Evolutionary conservation across 1,140 invertebrate genomes (phyloP), one percentile per base, ranked within the genome.

Genomic region (Drepana arcuata): DNA sequence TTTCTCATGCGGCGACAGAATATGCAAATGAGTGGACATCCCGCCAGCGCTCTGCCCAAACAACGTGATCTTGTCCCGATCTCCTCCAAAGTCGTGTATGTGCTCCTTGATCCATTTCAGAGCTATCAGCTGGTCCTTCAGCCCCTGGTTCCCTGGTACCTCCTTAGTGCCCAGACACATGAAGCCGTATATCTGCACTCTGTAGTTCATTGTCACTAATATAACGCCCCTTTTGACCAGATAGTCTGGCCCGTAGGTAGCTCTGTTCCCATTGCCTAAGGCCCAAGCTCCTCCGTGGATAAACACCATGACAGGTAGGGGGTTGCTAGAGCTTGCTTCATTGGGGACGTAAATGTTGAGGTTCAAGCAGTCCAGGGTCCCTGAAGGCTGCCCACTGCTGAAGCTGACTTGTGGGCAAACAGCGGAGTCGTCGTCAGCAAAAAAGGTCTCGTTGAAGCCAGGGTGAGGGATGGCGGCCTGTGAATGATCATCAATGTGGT

Each of bases 271-370:
- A 14, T 54, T 58, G 1, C 89, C 89, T 2, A 62, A 37, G 10
- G 67, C 55, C 46, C 91, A 91, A 18, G 68, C 86, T 14, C 92
- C 92, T 2, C 91, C 92, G 61, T 92, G 88, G 14, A 93, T 87
- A 68, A 83, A 93, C 0, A 93, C 85, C 71, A 93, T 84, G 0
- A 93, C 90, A 0, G 91, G 87, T 11, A 68, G 39, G n/a, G 31
- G 42, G 10, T 54, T 51, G 12, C 28, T 31, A 0, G 33, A 15
- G 1, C 28, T 47, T 2, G 57, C 55, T 7, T 34, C 41, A 10
- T 59, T 45, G 0, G 71, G 71, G 0, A 67, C 61, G 35, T 55
- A 74, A 0, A 79, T 55, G 26, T 75, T 75, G 0, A 75, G 31
- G n/a, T 52, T 55, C 2, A 77, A 34, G 21, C 70, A 73, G 14